These are phyloP conservation scores for Penaeus vannamei DNA, from an alignment of 1,140 invertebrate genomes.

Conservation along the genomic window DNA sequence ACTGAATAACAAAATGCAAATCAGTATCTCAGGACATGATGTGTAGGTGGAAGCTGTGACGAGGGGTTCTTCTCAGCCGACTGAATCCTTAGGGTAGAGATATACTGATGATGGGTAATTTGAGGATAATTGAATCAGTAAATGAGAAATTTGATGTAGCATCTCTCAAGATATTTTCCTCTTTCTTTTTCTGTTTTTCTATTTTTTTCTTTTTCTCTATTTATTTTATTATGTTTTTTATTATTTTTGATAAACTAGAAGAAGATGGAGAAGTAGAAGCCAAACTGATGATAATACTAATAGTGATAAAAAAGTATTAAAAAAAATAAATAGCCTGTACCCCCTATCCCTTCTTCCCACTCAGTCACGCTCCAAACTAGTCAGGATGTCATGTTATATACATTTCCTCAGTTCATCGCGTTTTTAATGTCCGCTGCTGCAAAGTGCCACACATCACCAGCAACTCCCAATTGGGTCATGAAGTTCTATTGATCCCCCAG, in stretches of 20 bases:
- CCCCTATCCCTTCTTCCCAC: not conserved
- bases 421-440: slow-evolving; percentile 24
- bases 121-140: slow-evolving; percentile 7
- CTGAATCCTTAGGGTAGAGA: slow-evolving; percentile 2
- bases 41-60: no score
- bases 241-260: no score
- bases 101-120: slow-evolving; percentile 23
- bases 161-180: no score
- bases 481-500: slow-evolving; percentile 46
- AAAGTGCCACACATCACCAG: slow-evolving; percentile 46
- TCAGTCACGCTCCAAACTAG: slow-evolving; percentile 47
- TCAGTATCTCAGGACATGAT: no score
- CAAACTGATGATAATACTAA: not conserved
- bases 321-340: not conserved
- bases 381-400: slow-evolving; percentile 44
- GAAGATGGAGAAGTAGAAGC: no score
- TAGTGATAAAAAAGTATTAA: not conserved
- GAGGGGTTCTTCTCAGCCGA: not conserved
- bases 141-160: not conserved
- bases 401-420: slow-evolving; percentile 20
- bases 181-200: no score
- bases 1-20: not conserved
- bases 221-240: no score
- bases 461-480: slow-evolving; percentile 8
- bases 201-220: no score